A percentile compares a stretch with the other conserved stretches of the same genome.
Conservation (phyloP, 2,888 invertebrate species). For the Drosophila suboccidentalis region DNA sequence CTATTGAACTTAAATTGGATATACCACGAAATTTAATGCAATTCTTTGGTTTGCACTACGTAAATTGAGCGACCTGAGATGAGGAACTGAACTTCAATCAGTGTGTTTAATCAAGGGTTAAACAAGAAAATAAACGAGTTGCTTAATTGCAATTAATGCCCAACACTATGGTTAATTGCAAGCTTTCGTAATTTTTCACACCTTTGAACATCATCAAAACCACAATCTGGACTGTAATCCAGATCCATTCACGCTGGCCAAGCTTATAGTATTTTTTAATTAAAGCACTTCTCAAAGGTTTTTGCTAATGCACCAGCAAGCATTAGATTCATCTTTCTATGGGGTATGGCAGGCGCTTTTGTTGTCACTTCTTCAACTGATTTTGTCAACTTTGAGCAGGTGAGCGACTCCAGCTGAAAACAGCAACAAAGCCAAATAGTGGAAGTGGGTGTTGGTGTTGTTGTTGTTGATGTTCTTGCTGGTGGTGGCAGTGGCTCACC, state of each 20-base stretch:
- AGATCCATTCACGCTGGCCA: not conserved
- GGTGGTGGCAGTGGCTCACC: not conserved
- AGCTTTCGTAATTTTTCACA: constrained; percentile 27
- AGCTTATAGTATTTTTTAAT: constrained; percentile 34
- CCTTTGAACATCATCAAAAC: constrained; percentile 2
- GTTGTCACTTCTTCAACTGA: constrained; percentile 42
- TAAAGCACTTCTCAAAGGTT: constrained; percentile 40
- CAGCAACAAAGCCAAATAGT: constrained; percentile 29
- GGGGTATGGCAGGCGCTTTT: constrained; percentile 27
- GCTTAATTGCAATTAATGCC: constrained; percentile 28
- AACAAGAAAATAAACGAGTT: constrained; percentile 39
- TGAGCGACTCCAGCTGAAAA: constrained; percentile 19
- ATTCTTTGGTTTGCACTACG: constrained; percentile 54
- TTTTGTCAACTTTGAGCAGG: constrained; percentile 55
- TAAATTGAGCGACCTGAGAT: constrained; percentile 35
- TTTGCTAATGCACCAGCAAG: constrained; percentile 31
- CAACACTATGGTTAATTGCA: constrained; percentile 33
- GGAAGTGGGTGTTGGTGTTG: not conserved
- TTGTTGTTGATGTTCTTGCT: not conserved
- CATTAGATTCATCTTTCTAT: not conserved
- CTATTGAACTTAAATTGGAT: constrained; percentile 60
- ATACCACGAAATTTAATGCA: constrained; percentile 62
- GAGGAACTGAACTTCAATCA: constrained; percentile 37
- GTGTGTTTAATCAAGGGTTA: constrained; percentile 41
- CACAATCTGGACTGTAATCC: constrained; percentile 1